Percentiles rank a stretch among this genome's conserved stretches.
These are phyloP conservation scores for Argyra leucocephala DNA, from an alignment of 2,888 invertebrate genomes.

Conservation along the genomic window DNA sequence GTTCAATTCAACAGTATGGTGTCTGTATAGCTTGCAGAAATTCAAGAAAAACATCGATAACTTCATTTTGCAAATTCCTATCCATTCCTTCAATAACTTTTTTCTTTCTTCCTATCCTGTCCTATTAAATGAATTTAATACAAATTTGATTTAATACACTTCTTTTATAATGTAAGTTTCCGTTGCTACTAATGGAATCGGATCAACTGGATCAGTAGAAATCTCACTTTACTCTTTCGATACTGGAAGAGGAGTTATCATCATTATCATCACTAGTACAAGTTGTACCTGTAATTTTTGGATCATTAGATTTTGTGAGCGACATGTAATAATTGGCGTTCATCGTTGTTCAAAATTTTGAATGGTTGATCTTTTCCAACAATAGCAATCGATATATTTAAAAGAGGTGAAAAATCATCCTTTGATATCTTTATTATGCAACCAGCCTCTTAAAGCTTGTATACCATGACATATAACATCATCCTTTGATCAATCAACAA, in stretches of 20 bases:
- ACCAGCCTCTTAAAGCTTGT: constrained; percentile 83
- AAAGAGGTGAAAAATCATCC: constrained; percentile 31
- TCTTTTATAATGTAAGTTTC: no score
- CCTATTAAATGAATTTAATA: no score
- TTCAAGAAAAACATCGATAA: no score
- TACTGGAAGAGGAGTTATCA: not conserved
- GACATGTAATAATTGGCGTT: constrained; percentile 40
- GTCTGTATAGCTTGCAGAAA: no score
- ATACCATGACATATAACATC: constrained; percentile 90
- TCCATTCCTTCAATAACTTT: no score
- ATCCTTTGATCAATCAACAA: constrained; percentile 61
- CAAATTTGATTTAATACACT: no score
- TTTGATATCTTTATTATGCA: constrained; percentile 82
- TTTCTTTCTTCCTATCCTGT: no score
- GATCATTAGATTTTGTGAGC: constrained; percentile 32
- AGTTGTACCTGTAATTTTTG: constrained; percentile 34
- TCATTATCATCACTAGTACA: constrained; percentile 16
- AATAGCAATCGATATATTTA: constrained; percentile 74
- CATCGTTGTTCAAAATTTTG: constrained; percentile 69
- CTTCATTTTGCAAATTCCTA: no score
- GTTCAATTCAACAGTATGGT: no score
- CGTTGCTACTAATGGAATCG: not conserved
- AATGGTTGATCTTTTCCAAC: constrained; percentile 80
- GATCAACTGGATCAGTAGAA: not conserved
- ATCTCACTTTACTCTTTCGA: not conserved